Base-by-base conservation (phyloP, 2,113 vertebrate genomes). In the Phocoena phocoena region DNA sequence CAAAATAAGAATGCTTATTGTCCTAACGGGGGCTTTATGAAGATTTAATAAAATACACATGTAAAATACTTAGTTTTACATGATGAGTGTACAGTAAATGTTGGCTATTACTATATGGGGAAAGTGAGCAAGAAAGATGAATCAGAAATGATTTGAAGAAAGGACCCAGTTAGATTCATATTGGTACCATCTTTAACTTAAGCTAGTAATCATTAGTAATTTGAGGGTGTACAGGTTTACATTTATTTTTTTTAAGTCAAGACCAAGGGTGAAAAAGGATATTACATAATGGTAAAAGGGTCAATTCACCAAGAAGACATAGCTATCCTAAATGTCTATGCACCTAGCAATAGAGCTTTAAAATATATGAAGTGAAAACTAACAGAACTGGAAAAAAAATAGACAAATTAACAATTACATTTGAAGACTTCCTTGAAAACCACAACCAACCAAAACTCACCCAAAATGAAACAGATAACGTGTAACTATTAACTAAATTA, bases 121-220 rank as follows among this genome's bases (percentile, higher is more conserved):
- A 76, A 93, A 93, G 77, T 88, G 62, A 96, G 50, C 25, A 76
- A 79, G 53, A 55, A 38, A 73, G 65, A 71, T 38, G 77, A 77
- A 77, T 89, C 95, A 93, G 53, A 92, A 31, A 92, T 70, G 33
- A 84, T 41, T 73, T 86, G 80, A 90, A 93, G 73, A 73, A 71
- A 90, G 79, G 26, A 93, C 60, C 20, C 36, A 87, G 53, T 95
- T 71, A 88, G 31, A 67, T 85, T 88, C 76, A 82, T 73, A 81
- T 25, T 23, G 20, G 15, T 41, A 87, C 38, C 53, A 87, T 82
- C 58, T 82, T 87, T 76, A 90, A 90, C 62, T 70, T 90, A 85
- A 90, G 55, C 53, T 62, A 85, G 73, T 73, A 85, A 36, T 79
- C 41, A n/a, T 70, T 44, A 87, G 28, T 68, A 84, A 89, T 62